Evolutionary conservation across 2,888 invertebrate genomes (phyloP), one percentile per base, ranked within the genome.

Genomic region (Xestia sexstrigata): DNA sequence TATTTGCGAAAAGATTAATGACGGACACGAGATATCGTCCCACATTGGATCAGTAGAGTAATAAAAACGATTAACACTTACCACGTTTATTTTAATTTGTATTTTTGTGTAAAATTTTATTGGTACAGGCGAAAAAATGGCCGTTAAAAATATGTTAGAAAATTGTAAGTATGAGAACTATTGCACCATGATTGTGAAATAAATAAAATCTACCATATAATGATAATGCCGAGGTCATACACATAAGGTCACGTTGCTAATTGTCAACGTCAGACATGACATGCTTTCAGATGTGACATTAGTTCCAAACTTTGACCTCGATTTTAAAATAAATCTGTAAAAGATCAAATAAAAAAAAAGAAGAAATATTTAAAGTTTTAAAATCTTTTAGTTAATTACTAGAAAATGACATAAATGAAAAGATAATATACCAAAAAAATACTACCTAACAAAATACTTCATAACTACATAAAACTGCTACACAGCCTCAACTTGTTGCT

Each of bases 1-100:
- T 78, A 67, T 87, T 87, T 89, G 78, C 76, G 69, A 87, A 87
- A 88, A 84, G 82, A 80, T 74, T 80, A 77, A 79, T 87, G 77
- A 68, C 74, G 78, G 84, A 82, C 78, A 80, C 70, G 52, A 71
- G 68, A 84, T 74, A 78, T 79, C 85, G 26, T 66, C 84, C 78
- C 84, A 88, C 84, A 79, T 76, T 23, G 20, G 35, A 69, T 68
- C 30, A 63, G 83, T 74, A 60, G 71, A 49, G 78, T 60, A 75
- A 83, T 84, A 86, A 86, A 86, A 79, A 60, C 70, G 66, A 86
- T 86, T 83, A 84, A 68, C 71, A 63, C 49, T 49, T 52, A 60
- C 58, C 49, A 63, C 6, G 49, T 67, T 75, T 73, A 75, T 83
- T 83, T 70, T 65, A 73, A 79, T 58, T 79, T 74, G 45, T 74